These are phyloP conservation scores for Cyprinodon diabolis DNA, from an alignment of 2,797 vertebrate species.

Conservation along the genomic window DNA sequence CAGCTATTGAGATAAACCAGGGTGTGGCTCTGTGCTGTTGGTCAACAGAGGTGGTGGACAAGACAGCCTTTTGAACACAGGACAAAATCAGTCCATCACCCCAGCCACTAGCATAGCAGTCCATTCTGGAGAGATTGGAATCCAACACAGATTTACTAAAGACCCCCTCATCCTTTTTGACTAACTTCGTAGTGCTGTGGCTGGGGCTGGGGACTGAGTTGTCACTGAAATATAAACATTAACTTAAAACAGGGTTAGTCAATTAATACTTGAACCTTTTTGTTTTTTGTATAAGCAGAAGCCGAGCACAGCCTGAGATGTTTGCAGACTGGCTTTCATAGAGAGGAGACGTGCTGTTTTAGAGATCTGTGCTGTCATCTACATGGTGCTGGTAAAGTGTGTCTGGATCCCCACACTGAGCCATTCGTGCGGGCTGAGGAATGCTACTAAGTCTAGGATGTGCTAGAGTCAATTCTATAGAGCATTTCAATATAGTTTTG, in stretches of 20 bases:
- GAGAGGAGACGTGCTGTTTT: slow-evolving; percentile 62
- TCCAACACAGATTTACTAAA: slow-evolving; percentile 18
- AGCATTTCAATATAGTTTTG: slow-evolving; percentile 38
- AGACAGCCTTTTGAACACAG: slow-evolving; percentile 69
- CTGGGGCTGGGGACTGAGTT: slow-evolving; percentile 62
- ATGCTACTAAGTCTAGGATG: slow-evolving; percentile 77
- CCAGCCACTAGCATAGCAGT: slow-evolving; percentile 42
- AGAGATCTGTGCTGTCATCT: slow-evolving; percentile 77
- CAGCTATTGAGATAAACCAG: slow-evolving; percentile 81
- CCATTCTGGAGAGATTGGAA: slow-evolving; percentile 44
- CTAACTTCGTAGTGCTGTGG: slow-evolving; percentile 45
- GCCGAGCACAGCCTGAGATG: slow-evolving; percentile 71
- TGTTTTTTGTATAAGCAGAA: slow-evolving; percentile 61
- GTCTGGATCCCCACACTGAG: slow-evolving; percentile 69
- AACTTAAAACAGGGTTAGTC: slow-evolving; percentile 72
- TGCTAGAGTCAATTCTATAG: slow-evolving; percentile 64
- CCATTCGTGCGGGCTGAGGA: slow-evolving; percentile 70
- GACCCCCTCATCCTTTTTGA: slow-evolving; percentile 41
- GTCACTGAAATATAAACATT: slow-evolving; percentile 67
- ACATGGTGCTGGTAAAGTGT: slow-evolving; percentile 78
- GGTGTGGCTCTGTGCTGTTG: slow-evolving; percentile 73
- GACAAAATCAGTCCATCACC: slow-evolving; percentile 65
- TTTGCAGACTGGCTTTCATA: slow-evolving; percentile 69
- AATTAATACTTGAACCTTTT: slow-evolving; percentile 52
- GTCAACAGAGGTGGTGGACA: slow-evolving; percentile 74